Evolutionary conservation across 2,797 vertebrate genomes (phyloP).

Genomic region (Percopsis omiscomaycus): DNA sequence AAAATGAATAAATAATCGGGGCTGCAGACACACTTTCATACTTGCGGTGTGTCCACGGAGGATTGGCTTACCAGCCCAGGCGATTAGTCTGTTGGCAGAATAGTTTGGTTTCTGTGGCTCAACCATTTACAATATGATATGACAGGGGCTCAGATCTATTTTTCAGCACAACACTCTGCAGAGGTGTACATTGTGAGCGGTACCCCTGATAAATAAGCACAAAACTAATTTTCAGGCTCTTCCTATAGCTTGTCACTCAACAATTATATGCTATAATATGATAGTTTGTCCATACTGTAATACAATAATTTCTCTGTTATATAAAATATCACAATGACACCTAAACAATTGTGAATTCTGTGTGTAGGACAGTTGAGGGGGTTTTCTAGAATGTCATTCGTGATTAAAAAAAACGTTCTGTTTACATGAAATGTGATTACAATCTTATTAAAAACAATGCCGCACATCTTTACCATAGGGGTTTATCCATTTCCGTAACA

Average conservation of each 20-base stretch:
- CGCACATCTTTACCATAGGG: constrained; percentile 11
- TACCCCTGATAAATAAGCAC: constrained; percentile 1
- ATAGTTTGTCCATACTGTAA: constrained; percentile 20
- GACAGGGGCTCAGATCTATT: constrained; percentile 67
- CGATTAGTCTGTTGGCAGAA: constrained; percentile 75
- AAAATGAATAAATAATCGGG: constrained; percentile 83
- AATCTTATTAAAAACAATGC: constrained; percentile 27
- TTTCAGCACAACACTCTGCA: constrained; percentile 42
- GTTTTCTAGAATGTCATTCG: background rate
- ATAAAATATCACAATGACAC: constrained; percentile 11
- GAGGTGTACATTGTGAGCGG: constrained; percentile 33
- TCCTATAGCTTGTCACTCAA: constrained; percentile 10
- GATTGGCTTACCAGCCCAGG: constrained; percentile 76
- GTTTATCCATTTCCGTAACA: constrained; percentile 43
- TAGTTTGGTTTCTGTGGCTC: constrained; percentile 75
- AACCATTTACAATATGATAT: constrained; percentile 73
- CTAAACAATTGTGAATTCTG: background rate
- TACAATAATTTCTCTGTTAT: background rate
- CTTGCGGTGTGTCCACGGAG: constrained; percentile 75
- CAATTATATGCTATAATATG: constrained; percentile 10
- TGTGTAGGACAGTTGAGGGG: background rate
- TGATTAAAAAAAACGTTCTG: constrained; percentile 15
- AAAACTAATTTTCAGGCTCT: constrained; percentile 20
- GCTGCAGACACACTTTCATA: constrained; percentile 79
- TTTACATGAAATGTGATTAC: constrained; percentile 19